Base-by-base conservation (phyloP, 2,113 vertebrate genomes). In the Sander lucioperca region DNA sequence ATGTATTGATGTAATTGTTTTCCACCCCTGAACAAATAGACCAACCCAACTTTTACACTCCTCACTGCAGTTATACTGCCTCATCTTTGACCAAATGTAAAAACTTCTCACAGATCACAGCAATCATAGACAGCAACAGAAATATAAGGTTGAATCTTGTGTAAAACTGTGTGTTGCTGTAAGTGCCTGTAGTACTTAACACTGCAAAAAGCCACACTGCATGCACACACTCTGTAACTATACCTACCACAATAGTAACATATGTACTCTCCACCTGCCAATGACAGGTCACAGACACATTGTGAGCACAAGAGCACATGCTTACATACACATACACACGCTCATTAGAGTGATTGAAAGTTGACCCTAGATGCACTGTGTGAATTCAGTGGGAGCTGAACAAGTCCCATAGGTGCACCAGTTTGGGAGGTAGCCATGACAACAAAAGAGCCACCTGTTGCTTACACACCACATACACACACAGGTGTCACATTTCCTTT, bases 181-280 rank as follows among this genome's bases (percentile, higher is more conserved):
- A 43, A 19, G 18, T 56, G 64, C 51, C n/a, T 36, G 39, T 19
- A 21, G 51, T 16, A 51, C 23, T 54, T 1, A 62, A 56, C 84
- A 84, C 87, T 77, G 73, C 87, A 90, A 79, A 85, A 82, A 77
- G 15, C 19, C 84, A 92, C 76, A 77, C 74, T 48, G 72, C 92
- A 94, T 86, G 86, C 86, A 86, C 56, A 81, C 67, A 73, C 83
- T 25, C 30, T 78, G 70, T 72, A 39, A 59, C 65, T 72, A 15
- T 90, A 95, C 95, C 84, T 95, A 95, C 95, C 95, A 92, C 95
- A 95, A 7, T 69, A 79, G 88, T 91, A 93, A 91, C 94, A 95
- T 77, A 92, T 91, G 91, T 92, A 94, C 83, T 93, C 91, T 78
- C 92, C 94, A 87, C 90, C 94, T 96, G 93, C 70, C 88, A 87